Percentiles rank a stretch among this genome's conserved stretches.
Evolutionary conservation across 2,113 vertebrate genomes (phyloP).

Genomic region (Corydoras sp.): DNA sequence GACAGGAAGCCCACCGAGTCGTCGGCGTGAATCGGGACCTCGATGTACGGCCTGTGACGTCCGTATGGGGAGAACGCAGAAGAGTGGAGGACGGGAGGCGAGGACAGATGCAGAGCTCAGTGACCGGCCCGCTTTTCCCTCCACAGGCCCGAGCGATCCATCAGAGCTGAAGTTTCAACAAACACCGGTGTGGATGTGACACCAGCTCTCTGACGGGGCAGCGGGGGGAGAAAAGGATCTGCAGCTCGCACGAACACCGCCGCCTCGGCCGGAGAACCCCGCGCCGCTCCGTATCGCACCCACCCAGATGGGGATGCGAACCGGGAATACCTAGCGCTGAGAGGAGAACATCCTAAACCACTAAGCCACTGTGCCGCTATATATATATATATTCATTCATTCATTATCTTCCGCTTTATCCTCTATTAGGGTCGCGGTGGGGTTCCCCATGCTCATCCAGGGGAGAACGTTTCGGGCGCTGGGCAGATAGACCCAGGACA

Average conservation of each 20-base stretch:
- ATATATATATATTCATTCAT: too few species aligned
- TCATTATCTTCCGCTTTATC: too few species aligned
- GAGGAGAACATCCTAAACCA: too few species aligned
- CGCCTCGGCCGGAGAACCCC: constrained; percentile 55
- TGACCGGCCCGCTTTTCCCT: constrained; percentile 24
- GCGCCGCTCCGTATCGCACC: constrained; percentile 65
- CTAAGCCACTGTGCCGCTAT: too few species aligned
- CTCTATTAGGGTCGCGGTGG: too few species aligned
- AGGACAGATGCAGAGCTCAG: constrained; percentile 17
- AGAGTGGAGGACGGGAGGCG: constrained; percentile 35
- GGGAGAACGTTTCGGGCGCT: too few species aligned
- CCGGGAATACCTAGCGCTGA: too few species aligned
- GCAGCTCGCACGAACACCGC: constrained; percentile 45
- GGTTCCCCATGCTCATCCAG: too few species aligned
- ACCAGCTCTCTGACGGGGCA: constrained; percentile 22
- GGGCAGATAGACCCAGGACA: too few species aligned
- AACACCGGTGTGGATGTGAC: constrained; percentile 46
- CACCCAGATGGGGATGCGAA: too few species aligned
- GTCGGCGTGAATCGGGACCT: constrained; percentile 23
- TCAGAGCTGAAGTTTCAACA: constrained; percentile 47
- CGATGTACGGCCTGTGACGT: constrained; percentile 1
- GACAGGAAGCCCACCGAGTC: constrained; percentile 27
- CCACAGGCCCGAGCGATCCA: constrained; percentile 37
- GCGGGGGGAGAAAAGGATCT: constrained; percentile 33
- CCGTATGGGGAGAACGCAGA: not conserved